Base-by-base conservation (phyloP, 2,113 vertebrate species). In the Carlito syrichta region DNA sequence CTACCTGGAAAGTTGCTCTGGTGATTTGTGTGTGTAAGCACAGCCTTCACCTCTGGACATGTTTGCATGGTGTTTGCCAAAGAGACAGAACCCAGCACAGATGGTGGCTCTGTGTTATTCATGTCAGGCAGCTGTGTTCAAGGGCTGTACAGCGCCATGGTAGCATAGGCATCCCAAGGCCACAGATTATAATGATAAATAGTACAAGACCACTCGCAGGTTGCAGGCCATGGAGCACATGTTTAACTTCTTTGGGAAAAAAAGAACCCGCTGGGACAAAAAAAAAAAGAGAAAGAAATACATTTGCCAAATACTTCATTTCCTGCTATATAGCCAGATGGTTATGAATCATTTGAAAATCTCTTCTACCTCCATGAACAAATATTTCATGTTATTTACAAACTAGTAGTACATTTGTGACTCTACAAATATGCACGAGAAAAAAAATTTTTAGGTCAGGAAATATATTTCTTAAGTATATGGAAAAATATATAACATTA, bases 241-340 rank as follows among this genome's bases (percentile, higher is more conserved):
- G 96, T 87, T 93, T 89, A 84, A 90, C 77, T 89, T 97, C 95
- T 96, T 94, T 43, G 86, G 20, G 6, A 20, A 74, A 81, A 66
- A 81, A 35, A 86, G n/a, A 93, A 91, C 79, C 40, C 56, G 60
- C 52, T 63, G 69, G 79, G 96, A 66, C 86, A 94, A 85, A 68
- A 60, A 69, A 82, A 71, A 38, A 52, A 52, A 35, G 35, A 87
- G 56, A 50, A 60, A 45, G 22, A 81, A 86, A 97, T 77, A 97
- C 87, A 92, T 43, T 81, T 96, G 86, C 82, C 96, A 95, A 96
- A 97, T 11, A 97, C 79, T 89, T 97, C 96, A 95, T 97, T 97
- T 98, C 97, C 96, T 97, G 94, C 85, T 92, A 6, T 91, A 63
- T 73, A 96, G 86, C 89, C 95, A 92, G 96, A 97, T 97, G 97